Base-by-base conservation (phyloP, 2,113 vertebrate species). In the Enhydra lutris region DNA sequence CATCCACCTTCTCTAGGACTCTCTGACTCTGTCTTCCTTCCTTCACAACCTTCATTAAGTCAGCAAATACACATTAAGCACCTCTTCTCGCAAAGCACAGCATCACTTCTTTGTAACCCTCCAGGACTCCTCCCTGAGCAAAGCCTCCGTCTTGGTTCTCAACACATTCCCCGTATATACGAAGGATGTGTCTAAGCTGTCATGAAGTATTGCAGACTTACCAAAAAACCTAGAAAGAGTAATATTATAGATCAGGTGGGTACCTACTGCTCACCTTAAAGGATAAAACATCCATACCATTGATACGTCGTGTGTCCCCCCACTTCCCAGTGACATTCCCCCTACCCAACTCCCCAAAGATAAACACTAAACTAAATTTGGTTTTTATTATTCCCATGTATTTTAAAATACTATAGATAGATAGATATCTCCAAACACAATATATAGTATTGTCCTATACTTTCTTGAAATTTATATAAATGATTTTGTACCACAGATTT, bases 1-100 rank as follows among this genome's bases (percentile, higher is more conserved):
- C 83, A 47, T 95, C 93, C 26, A 31, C 73, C 52, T 36, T 98
- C 94, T 96, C 83, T 80, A 45, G 79, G 55, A 67, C 74, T 89
- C 57, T 78, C 84, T 89, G 61, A 82, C 29, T 89, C 87, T 74
- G 10, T 83, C 93, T 97, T 89, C 91, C 94, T 74, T 89, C 45
- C 50, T 88, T 88, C 42, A 50, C 36, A 80, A 36, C 36, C 83
- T 50, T 39, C 20, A 15, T 71, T 96, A 90, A 92, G 87, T 95
- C 83, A 92, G 74, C 80, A 97, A 90, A 87, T 69, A 83, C 50
- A 29, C 47, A 76, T 42, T 52, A 88, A 94, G 14, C 47, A 52
- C 36, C 42, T 59, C 52, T 69, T 95, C 45, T 96, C 79, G 14
- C 7, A 74, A 88, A 84, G 82, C 10, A 17, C 23, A 23, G 14